Evolutionary conservation across 2,797 vertebrate genomes (phyloP).

Genomic region (Sphaeramia orbicularis): DNA sequence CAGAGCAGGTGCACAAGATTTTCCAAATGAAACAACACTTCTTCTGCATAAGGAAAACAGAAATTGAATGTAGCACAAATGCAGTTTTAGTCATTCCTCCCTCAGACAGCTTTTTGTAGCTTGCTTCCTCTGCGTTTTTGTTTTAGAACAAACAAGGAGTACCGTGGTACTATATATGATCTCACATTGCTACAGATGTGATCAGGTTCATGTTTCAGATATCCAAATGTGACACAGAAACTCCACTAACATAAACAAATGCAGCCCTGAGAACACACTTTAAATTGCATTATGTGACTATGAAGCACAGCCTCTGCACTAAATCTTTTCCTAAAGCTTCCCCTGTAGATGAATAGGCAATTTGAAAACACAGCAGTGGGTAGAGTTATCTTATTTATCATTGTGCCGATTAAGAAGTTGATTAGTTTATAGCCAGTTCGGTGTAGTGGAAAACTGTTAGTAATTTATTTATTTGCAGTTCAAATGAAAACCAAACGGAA

Average conservation of each 20-base stretch:
- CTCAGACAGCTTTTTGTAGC: conserved; percentile 35
- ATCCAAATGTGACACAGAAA: conserved; percentile 48
- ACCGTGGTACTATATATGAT: conserved; percentile 1
- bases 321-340: conserved; percentile 54
- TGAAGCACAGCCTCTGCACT: conserved; percentile 43
- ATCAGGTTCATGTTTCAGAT: conserved; percentile 39
- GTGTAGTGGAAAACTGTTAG: conserved; percentile 65
- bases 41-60: neutral
- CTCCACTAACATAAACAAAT: conserved; percentile 43
- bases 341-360: conserved; percentile 79
- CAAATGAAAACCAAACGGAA: conserved; percentile 58
- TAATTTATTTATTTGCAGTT: conserved; percentile 61
- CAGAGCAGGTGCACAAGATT: too few relatives aligned
- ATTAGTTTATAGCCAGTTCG: conserved; percentile 68
- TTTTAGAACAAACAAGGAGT: conserved; percentile 26
- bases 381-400: conserved; percentile 78
- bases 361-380: conserved; percentile 80
- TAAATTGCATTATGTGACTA: conserved; percentile 59
- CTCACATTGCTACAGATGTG: conserved; percentile 22
- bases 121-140: conserved; percentile 39
- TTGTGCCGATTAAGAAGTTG: conserved; percentile 73
- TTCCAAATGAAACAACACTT: too few relatives aligned
- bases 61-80: conserved; percentile 5
- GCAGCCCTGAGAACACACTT: conserved; percentile 37
- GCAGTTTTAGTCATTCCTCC: conserved; percentile 16